Conservation (phyloP, 2,113 vertebrate species). For the Dolichallabes microphthalmus region DNA sequence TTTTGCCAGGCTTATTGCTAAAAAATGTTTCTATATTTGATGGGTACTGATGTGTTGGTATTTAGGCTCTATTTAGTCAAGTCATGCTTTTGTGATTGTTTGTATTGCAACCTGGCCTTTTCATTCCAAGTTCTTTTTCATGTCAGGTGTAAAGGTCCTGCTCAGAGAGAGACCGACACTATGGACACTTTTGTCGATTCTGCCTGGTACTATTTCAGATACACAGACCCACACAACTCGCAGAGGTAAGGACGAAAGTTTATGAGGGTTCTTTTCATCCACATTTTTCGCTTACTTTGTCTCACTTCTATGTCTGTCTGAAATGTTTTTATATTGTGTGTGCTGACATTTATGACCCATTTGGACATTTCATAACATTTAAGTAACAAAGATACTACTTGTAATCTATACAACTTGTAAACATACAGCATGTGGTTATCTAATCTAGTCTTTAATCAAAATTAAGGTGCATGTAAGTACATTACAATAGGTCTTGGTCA, state of each 20-base stretch:
- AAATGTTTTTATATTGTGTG: too few species aligned
- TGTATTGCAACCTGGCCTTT: slow-evolving; percentile 15
- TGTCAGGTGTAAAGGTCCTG: slow-evolving; percentile 82
- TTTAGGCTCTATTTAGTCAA: slow-evolving; percentile 25
- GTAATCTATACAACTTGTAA: neutral
- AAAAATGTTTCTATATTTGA: too few species aligned
- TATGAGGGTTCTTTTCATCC: neutral
- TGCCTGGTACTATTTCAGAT: slow-evolving; percentile 93
- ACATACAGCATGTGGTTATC: neutral
- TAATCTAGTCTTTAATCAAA: neutral
- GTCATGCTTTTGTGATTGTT: slow-evolving; percentile 40
- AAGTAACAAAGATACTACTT: too few species aligned
- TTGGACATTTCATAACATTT: neutral
- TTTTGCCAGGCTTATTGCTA: neutral
- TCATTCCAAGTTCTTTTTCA: slow-evolving; percentile 6
- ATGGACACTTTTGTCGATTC: slow-evolving; percentile 99
- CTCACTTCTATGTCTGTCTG: neutral
- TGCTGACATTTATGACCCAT: neutral
- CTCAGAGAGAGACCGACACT: slow-evolving; percentile 87
- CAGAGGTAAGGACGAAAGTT: slow-evolving; percentile 71
- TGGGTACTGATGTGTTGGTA: neutral
- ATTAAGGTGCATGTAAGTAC: too few species aligned
- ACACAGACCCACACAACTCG: slow-evolving; percentile 83
- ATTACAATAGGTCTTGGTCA: too few species aligned
- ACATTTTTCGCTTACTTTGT: slow-evolving; percentile 8